Conservation (phyloP, 64 coral and sea anemone species). For the Orbicella faveolata region DNA sequence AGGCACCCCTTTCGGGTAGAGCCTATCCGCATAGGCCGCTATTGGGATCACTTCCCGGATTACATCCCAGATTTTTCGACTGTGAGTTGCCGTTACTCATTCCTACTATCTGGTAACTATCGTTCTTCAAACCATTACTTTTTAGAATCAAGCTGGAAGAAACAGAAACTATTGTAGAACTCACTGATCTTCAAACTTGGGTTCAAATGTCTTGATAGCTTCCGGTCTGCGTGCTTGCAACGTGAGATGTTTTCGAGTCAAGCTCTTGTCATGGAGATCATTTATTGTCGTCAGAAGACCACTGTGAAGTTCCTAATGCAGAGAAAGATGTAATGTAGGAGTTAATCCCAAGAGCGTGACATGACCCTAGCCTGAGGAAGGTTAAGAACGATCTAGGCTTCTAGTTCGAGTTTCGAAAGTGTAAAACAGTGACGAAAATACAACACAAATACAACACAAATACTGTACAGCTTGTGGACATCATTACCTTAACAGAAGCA, state of each 20-base stretch:
- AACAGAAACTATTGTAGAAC: slow-evolving; percentile 16
- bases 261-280: slow-evolving; percentile 20
- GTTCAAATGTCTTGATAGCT: slow-evolving; percentile 84
- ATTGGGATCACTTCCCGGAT: too few relatives aligned
- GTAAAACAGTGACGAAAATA: neutral
- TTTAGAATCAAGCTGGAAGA: neutral
- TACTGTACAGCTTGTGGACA: neutral
- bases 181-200: slow-evolving; percentile 96
- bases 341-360: neutral
- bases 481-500: slow-evolving; percentile 49
- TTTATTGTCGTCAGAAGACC: slow-evolving; percentile 36
- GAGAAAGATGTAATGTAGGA: too few relatives aligned
- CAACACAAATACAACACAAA: too few relatives aligned
- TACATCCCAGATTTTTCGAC: neutral
- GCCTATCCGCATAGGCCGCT: too few relatives aligned
- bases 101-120: neutral
- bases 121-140: neutral
- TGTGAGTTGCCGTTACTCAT: neutral
- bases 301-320: slow-evolving; percentile 34
- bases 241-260: slow-evolving; percentile 57
- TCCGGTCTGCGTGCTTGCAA: slow-evolving; percentile 77
- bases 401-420: neutral
- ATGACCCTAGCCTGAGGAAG: neutral
- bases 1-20: too few relatives aligned
- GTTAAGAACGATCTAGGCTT: neutral